A percentile compares a stretch with the other conserved stretches of the same genome.
Conservation (phyloP, 1,140 invertebrate genomes). For the Aricia agestis region DNA sequence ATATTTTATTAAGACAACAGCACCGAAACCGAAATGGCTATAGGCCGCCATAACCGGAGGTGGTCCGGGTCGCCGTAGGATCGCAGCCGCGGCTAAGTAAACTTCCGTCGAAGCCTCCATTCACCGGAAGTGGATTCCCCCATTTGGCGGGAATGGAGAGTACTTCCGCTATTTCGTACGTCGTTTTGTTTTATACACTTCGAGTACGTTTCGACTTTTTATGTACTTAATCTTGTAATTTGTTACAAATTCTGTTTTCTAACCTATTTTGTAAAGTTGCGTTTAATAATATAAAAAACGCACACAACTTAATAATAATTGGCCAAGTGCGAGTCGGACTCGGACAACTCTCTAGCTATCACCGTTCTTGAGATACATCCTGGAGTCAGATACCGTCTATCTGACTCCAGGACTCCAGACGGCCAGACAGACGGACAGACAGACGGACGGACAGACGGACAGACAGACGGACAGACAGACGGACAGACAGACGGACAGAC, state of each 20-base stretch:
- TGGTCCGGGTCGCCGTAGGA: constrained; percentile 20
- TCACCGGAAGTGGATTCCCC: constrained; percentile 42
- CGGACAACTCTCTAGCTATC: no score
- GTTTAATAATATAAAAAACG: no score
- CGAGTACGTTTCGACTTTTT: constrained; percentile 14
- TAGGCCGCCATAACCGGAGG: constrained; percentile 20
- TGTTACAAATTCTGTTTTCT: not conserved
- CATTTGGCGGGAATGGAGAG: constrained; percentile 43
- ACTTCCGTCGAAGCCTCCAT: constrained; percentile 33
- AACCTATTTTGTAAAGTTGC: no score
- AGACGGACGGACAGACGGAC: no score
- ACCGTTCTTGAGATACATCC: no score
- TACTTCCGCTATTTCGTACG: constrained; percentile 39
- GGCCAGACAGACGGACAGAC: no score
- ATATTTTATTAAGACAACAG: constrained; percentile 2
- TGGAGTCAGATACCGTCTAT: no score
- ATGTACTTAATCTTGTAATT: not conserved
- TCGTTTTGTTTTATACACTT: constrained; percentile 37
- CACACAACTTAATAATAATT: no score
- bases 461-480: no score
- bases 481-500: no score
- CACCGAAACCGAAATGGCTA: not conserved
- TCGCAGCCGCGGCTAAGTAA: constrained; percentile 36
- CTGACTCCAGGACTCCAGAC: no score
- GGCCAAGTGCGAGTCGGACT: no score